Evolutionary conservation across 2,797 vertebrate species (phyloP).

Genomic region (Gastrophryne carolinensis): DNA sequence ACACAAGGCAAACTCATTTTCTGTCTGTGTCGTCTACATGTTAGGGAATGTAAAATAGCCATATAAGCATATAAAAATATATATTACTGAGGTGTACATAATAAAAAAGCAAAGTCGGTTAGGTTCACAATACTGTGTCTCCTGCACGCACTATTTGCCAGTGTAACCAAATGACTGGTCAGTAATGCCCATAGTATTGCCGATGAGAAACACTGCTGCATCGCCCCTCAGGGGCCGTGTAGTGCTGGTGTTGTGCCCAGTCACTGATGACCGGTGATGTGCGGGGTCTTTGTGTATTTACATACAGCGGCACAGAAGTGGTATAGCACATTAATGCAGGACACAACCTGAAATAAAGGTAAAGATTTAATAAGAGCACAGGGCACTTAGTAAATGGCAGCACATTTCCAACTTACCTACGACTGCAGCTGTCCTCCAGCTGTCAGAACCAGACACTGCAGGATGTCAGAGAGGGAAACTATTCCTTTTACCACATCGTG

Average conservation of each 20-base stretch:
- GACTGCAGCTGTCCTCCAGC: constrained; percentile 65
- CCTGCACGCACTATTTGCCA: too few species aligned
- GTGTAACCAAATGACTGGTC: background rate
- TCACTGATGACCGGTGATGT: background rate
- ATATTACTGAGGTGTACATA: too few species aligned
- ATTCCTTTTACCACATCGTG: constrained; percentile 92
- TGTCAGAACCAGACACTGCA: constrained; percentile 89
- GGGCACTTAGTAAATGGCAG: background rate
- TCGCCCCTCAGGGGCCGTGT: too few species aligned
- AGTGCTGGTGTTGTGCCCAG: background rate
- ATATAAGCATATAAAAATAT: too few species aligned
- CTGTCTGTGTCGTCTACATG: too few species aligned
- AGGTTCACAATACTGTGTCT: constrained; percentile 15
- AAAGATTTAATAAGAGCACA: constrained; percentile 20
- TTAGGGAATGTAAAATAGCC: too few species aligned
- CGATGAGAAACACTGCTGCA: background rate
- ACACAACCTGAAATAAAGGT: background rate
- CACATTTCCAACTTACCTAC: background rate
- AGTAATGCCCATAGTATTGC: constrained; percentile 23
- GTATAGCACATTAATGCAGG: background rate
- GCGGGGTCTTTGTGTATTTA: background rate
- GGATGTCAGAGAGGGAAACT: constrained; percentile 91
- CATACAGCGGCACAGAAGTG: background rate
- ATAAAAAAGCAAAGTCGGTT: too few species aligned
- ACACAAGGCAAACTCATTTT: background rate